phyloP scores from a whole-genome alignment of 1,140 invertebrate species.

The Achatina immaculata region DNA sequence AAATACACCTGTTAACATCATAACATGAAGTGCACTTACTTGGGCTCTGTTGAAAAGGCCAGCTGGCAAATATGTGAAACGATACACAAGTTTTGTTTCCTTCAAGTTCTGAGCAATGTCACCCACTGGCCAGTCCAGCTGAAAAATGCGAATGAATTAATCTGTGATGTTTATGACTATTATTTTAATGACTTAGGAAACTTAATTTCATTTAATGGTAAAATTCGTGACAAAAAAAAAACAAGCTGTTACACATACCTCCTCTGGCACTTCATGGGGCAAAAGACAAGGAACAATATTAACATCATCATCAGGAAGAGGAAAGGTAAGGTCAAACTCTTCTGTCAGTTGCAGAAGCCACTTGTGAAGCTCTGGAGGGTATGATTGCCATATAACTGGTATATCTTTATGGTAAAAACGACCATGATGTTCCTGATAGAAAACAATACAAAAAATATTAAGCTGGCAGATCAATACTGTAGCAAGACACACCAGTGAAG shows the following conservation, averaged over 20 bases:
- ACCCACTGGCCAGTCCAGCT: slow-evolving; percentile 53
- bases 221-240: no score
- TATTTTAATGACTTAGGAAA: no score
- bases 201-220: no score
- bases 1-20: no score
- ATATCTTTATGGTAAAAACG: slow-evolving; percentile 62
- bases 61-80: slow-evolving; percentile 67
- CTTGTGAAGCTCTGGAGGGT: slow-evolving; percentile 58
- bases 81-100: slow-evolving; percentile 66
- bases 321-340: slow-evolving; percentile 70
- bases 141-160: no score
- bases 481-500: no score
- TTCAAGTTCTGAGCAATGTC: slow-evolving; percentile 44
- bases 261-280: slow-evolving; percentile 55
- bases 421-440: slow-evolving; percentile 57
- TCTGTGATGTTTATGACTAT: no score
- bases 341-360: slow-evolving; percentile 69
- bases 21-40: slow-evolving; percentile 41
- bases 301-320: slow-evolving; percentile 57
- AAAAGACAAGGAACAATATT: slow-evolving; percentile 69
- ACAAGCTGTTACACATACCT: slow-evolving; percentile 45
- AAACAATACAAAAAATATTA: slow-evolving; percentile 18
- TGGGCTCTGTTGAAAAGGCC: slow-evolving; percentile 70
- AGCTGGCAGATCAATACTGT: no score
- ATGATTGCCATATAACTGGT: slow-evolving; percentile 61